phyloP scores from a whole-genome alignment of 2,113 vertebrate genomes.

The Arvicanthis niloticus region DNA sequence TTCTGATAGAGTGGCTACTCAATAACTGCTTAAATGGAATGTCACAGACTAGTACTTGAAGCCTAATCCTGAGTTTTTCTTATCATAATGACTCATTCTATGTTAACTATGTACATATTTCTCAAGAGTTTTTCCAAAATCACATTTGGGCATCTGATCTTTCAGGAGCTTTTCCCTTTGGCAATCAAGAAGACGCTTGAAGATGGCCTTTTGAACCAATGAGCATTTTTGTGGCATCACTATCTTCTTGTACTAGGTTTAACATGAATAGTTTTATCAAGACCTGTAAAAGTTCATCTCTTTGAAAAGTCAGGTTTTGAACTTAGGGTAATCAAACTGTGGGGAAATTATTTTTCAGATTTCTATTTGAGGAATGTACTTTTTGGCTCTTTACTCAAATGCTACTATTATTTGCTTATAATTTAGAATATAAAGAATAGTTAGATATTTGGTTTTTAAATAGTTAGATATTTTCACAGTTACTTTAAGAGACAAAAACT shows the following conservation, averaged over 20 bases:
- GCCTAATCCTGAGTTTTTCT: slow-evolving; percentile 57
- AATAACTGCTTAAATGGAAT: slow-evolving; percentile 22
- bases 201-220: slow-evolving; percentile 46
- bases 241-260: slow-evolving; percentile 5
- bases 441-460: neutral
- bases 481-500: slow-evolving; percentile 40
- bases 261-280: slow-evolving; percentile 30
- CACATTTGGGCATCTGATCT: slow-evolving; percentile 56
- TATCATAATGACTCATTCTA: slow-evolving; percentile 22
- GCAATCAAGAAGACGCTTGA: neutral
- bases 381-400: slow-evolving; percentile 11
- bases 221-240: neutral
- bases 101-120: slow-evolving; percentile 40
- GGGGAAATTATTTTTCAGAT: slow-evolving; percentile 57
- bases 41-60: slow-evolving; percentile 49
- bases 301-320: slow-evolving; percentile 57
- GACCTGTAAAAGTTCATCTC: slow-evolving; percentile 19
- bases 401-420: neutral
- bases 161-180: slow-evolving; percentile 42
- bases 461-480: slow-evolving; percentile 67
- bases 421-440: slow-evolving; percentile 51
- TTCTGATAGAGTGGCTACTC: slow-evolving; percentile 4
- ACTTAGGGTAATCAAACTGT: slow-evolving; percentile 40
- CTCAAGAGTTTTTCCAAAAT: slow-evolving; percentile 27
- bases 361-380: slow-evolving; percentile 62